A percentile compares a stretch with the other conserved stretches of the same genome.
Evolutionary conservation across 2,797 vertebrate genomes (phyloP).

Genomic region (Halcyon leucocephala): DNA sequence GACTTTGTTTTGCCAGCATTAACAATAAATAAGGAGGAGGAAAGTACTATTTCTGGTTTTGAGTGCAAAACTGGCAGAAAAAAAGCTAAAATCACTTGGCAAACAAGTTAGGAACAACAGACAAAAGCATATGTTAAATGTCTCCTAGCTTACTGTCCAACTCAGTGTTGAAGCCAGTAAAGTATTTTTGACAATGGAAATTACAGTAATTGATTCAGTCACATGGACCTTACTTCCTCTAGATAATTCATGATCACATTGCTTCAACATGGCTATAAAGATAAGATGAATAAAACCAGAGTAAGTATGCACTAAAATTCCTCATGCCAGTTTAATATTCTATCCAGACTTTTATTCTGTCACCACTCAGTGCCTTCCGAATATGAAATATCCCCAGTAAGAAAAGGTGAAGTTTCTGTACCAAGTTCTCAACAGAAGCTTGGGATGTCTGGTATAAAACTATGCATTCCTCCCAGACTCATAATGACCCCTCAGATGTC

Average conservation of each 20-base stretch:
- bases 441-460: not conserved
- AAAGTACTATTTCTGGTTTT: conserved; percentile 10
- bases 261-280: not conserved
- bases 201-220: not conserved
- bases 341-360: not conserved
- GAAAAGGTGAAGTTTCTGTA: not conserved
- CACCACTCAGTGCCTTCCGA: not conserved
- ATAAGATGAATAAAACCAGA: not conserved
- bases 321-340: not conserved
- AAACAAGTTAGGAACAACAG: conserved; percentile 16
- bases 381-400: not conserved
- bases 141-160: not conserved
- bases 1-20: not conserved
- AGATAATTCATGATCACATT: conserved; percentile 4
- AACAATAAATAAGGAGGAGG: not conserved
- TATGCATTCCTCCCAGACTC: not conserved
- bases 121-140: conserved; percentile 19
- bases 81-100: conserved; percentile 23
- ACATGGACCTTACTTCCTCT: conserved; percentile 1
- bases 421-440: not conserved
- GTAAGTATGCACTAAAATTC: not conserved
- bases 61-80: conserved; percentile 12
- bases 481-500: not conserved
- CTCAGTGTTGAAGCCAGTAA: not conserved
- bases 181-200: conserved; percentile 38